Conservation (phyloP, 2,113 vertebrate species). For the Oreochromis spilurus region DNA sequence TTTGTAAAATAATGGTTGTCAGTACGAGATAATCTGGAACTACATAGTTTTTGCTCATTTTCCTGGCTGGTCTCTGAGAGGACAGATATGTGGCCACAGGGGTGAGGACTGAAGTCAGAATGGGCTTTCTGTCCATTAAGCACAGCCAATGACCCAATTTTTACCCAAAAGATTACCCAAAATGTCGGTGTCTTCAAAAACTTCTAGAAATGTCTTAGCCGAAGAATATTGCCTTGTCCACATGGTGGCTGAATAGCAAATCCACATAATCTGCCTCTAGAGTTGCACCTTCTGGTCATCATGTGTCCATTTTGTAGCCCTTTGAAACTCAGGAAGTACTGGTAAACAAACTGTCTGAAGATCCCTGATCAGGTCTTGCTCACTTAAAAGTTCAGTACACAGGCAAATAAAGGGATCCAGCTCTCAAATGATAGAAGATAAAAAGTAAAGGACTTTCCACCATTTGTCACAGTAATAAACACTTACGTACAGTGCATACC, state of each 20-base stretch:
- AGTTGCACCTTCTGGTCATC: slow-evolving; percentile 30
- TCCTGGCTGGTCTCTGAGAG: slow-evolving; percentile 39
- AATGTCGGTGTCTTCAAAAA: neutral
- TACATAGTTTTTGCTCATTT: slow-evolving; percentile 60
- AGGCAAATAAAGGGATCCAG: slow-evolving; percentile 62
- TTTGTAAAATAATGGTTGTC: slow-evolving; percentile 51
- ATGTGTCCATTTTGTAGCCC: slow-evolving; percentile 65
- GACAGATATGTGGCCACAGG: slow-evolving; percentile 6
- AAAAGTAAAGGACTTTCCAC: slow-evolving; percentile 28
- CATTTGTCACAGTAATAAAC: slow-evolving; percentile 35
- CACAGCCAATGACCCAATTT: neutral
- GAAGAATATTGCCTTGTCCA: slow-evolving; percentile 31
- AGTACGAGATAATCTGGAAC: slow-evolving; percentile 43
- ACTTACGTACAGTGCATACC: slow-evolving; percentile 31
- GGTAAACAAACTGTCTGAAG: slow-evolving; percentile 63
- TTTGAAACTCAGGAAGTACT: slow-evolving; percentile 64
- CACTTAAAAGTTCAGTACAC: slow-evolving; percentile 37
- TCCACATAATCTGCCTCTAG: slow-evolving; percentile 12
- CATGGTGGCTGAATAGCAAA: slow-evolving; percentile 22
- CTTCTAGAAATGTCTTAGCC: neutral
- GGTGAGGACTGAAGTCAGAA: neutral
- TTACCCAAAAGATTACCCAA: neutral
- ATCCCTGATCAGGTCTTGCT: slow-evolving; percentile 64
- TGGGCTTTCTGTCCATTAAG: slow-evolving; percentile 24
- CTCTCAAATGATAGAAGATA: slow-evolving; percentile 33